A percentile compares a stretch with the other conserved stretches of the same genome.
These are phyloP conservation scores for Agriotes lineatus DNA, from an alignment of 2,888 invertebrate species.

Conservation along the genomic window DNA sequence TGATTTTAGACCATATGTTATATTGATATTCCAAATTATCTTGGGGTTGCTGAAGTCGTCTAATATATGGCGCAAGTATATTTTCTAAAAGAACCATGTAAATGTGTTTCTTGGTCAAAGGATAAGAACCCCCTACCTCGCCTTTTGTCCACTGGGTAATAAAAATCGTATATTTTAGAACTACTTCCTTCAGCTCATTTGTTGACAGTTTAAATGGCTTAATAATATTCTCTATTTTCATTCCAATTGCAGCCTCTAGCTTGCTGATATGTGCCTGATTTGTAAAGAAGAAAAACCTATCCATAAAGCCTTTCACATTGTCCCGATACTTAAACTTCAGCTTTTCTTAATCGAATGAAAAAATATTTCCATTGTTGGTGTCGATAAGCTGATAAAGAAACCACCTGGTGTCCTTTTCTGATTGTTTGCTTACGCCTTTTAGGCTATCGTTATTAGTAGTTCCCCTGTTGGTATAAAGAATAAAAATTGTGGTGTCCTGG, in stretches of 20 bases:
- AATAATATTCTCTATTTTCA: not conserved
- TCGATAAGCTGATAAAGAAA: not conserved
- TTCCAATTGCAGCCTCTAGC: not conserved
- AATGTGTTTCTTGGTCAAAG: not conserved
- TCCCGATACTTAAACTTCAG: not conserved
- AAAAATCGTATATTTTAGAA: not conserved
- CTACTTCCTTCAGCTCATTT: not conserved
- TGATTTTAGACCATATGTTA: not conserved
- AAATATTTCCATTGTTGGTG: not conserved
- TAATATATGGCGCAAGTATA: not conserved
- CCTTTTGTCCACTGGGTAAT: conserved; percentile 3
- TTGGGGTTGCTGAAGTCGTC: no score
- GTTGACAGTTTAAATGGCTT: not conserved
- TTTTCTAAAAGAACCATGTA: not conserved
- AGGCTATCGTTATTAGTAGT: not conserved
- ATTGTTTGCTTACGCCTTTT: not conserved
- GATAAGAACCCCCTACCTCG: no score
- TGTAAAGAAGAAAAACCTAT: not conserved
- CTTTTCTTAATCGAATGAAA: not conserved
- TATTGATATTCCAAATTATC: not conserved
- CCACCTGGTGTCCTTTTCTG: not conserved
- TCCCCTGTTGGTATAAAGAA: conserved; percentile 14
- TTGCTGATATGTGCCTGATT: not conserved
- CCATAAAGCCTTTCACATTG: not conserved
- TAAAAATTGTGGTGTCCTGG: not conserved